These are phyloP conservation scores for Myrmecobius fasciatus DNA, from an alignment of 2,113 vertebrate species.

Conservation along the genomic window DNA sequence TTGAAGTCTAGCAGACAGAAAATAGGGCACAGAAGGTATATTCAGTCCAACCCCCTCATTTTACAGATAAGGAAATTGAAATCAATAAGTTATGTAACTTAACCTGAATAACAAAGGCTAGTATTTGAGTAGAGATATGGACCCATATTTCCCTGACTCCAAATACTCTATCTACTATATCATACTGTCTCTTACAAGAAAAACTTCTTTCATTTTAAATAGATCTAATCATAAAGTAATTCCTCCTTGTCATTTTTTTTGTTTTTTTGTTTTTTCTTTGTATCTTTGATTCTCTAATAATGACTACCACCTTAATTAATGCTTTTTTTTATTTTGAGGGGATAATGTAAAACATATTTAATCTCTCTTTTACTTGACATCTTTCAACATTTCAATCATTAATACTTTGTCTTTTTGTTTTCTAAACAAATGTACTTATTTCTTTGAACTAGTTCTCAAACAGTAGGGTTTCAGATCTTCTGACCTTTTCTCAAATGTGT, in stretches of 20 bases:
- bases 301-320: neutral
- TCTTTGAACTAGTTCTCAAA: neutral
- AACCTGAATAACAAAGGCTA: neutral
- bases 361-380: neutral
- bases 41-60: neutral
- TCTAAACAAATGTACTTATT: neutral
- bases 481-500: neutral
- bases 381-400: neutral
- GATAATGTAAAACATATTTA: neutral
- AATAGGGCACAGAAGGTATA: neutral
- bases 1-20: neutral
- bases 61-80: neutral
- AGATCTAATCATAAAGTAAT: neutral
- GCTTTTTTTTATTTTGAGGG: neutral
- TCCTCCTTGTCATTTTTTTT: neutral
- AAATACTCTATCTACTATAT: neutral
- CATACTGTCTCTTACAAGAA: neutral
- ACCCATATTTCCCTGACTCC: neutral
- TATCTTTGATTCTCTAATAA: neutral
- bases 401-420: neutral
- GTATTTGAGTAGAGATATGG: neutral
- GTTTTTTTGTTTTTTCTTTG: neutral
- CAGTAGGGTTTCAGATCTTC: neutral
- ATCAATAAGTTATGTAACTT: neutral
- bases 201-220: neutral